phyloP scores from a whole-genome alignment of 2,113 vertebrate genomes.

The Steatornis caripensis region DNA sequence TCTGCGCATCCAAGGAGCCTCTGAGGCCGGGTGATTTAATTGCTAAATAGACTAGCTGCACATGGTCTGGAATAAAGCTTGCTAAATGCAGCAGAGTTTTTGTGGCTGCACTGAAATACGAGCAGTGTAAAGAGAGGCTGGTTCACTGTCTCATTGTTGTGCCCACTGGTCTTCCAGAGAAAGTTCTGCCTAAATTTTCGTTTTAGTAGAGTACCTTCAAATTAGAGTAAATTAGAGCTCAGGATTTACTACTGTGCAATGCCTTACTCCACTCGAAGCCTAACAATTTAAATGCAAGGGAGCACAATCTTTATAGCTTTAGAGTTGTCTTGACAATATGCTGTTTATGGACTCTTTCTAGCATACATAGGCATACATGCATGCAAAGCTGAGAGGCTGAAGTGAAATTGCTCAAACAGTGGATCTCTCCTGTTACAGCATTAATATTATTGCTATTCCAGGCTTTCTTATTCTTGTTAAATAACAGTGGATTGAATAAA shows the following conservation, averaged over 20 bases:
- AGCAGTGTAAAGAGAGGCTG: neutral
- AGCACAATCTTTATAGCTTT: neutral
- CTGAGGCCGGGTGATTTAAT: neutral
- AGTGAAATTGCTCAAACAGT: neutral
- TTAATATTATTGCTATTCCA: neutral
- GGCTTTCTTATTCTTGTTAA: neutral
- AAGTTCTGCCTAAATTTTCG: constrained; percentile 8
- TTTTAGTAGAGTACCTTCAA: constrained; percentile 31
- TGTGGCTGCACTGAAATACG: neutral
- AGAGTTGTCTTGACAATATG: neutral
- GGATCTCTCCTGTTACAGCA: neutral
- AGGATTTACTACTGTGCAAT: neutral
- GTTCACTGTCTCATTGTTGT: constrained; percentile 16
- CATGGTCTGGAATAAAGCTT: constrained; percentile 1
- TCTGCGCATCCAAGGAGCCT: neutral
- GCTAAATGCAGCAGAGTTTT: constrained; percentile 3
- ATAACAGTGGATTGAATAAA: neutral
- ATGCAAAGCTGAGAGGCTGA: neutral
- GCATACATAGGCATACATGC: neutral
- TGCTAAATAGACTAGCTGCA: no score
- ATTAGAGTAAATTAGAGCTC: constrained; percentile 13
- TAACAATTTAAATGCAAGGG: neutral
- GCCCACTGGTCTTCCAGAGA: neutral
- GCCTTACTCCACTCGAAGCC: neutral
- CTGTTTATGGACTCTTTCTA: neutral